These are phyloP conservation scores for Cervus canadensis DNA, from an alignment of 2,113 vertebrate genomes.

Conservation along the genomic window DNA sequence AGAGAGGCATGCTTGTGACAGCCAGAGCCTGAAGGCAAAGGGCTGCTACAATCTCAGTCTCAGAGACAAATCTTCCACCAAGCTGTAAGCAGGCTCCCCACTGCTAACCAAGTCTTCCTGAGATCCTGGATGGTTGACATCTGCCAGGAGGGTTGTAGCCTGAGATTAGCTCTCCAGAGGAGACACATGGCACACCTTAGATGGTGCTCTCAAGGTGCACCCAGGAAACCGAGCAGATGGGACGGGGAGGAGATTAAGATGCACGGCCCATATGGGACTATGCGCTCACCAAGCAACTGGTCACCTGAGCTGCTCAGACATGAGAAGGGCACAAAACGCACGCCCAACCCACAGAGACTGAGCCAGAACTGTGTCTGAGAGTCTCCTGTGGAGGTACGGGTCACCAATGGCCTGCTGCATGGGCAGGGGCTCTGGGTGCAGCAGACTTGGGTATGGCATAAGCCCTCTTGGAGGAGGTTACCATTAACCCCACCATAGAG, in stretches of 20 bases:
- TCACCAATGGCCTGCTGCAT: neutral
- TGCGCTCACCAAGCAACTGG: neutral
- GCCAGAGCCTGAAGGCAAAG: neutral
- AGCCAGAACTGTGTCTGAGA: neutral
- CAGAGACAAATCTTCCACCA: neutral
- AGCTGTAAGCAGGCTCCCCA: neutral
- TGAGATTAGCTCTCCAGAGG: neutral
- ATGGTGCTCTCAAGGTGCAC: neutral
- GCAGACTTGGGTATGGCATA: neutral
- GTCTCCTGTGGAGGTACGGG: neutral
- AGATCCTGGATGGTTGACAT: neutral
- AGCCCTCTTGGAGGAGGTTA: neutral
- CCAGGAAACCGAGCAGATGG: fast-evolving
- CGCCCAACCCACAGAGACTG: fast-evolving
- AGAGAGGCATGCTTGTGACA: neutral
- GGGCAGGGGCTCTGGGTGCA: neutral
- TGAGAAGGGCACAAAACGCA: neutral
- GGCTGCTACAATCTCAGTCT: neutral
- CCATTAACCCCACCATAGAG: neutral
- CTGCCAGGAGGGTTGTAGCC: neutral
- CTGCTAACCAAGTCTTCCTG: neutral
- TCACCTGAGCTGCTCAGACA: neutral
- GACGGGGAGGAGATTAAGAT: neutral
- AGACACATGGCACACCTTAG: neutral
- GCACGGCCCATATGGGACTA: neutral